A percentile compares a stretch with the other conserved stretches of the same genome.
These are phyloP conservation scores for Phthorimaea operculella DNA, from an alignment of 1,140 invertebrate species.

Conservation along the genomic window DNA sequence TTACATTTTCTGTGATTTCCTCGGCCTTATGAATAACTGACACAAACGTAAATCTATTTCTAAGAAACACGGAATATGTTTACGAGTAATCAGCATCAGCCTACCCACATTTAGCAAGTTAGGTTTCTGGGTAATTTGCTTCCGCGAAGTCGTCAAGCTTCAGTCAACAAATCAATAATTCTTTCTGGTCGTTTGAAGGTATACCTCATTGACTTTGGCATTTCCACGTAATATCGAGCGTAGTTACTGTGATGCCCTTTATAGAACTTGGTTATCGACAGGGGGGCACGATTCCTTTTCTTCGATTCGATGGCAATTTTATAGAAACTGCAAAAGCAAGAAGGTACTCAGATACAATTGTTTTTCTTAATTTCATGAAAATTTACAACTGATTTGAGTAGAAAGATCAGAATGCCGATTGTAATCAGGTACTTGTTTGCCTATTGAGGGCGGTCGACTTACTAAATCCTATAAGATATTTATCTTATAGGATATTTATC, in stretches of 20 bases:
- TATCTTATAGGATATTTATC: too few species aligned
- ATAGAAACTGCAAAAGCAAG: too few species aligned
- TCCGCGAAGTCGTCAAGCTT: constrained; percentile 22
- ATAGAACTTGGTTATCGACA: not conserved
- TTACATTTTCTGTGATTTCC: too few species aligned
- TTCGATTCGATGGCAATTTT: too few species aligned
- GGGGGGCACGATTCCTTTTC: not conserved
- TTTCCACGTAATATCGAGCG: constrained; percentile 2
- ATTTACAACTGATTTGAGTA: too few species aligned
- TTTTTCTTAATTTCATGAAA: too few species aligned
- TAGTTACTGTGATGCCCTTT: constrained; percentile 4
- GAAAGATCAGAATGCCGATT: too few species aligned
- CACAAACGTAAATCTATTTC: not conserved
- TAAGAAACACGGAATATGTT: not conserved
- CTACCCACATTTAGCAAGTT: not conserved
- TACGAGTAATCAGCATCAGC: not conserved
- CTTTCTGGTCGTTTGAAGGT: not conserved
- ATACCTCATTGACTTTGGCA: constrained; percentile 1
- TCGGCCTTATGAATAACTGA: not conserved
- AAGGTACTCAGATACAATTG: too few species aligned
- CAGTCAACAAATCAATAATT: constrained; percentile 16
- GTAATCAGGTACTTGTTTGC: too few species aligned
- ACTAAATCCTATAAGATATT: too few species aligned
- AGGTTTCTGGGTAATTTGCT: not conserved
- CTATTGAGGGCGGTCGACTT: too few species aligned